Evolutionary conservation across 1,140 invertebrate species (phyloP), one percentile per base, ranked within the genome.

Genomic region (Zaprionus gabonicus): DNA sequence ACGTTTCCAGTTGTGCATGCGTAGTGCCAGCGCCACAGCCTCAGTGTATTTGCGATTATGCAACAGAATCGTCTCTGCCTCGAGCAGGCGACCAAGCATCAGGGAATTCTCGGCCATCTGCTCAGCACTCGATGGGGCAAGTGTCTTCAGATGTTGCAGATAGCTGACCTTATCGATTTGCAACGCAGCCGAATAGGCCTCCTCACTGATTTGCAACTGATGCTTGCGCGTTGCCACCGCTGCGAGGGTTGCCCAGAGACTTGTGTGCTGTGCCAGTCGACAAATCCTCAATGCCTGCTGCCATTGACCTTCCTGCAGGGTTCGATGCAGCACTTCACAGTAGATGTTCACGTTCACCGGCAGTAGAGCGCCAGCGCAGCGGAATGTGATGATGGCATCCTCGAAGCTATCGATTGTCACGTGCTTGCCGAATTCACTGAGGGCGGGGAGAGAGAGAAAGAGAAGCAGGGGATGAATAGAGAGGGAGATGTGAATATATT

Each of bases 101-200:
- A 98, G 91, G 0, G 96, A 95, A 93, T 97, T 96, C 92, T 97
- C 96, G n/a, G 97, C 97, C 87, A 95, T 94, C 85, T 96, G 95
- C 60, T 96, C 94, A 7, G 94, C 92, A 90, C 94, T 94, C 9
- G 86, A 83, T 20, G 93, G 94, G 17, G 94, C 82, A 38, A 95
- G 81, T 73, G 92, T 93, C 94, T 97, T 97, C 46, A 98, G 96
- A 74, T 97, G 95, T 85, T 96, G 95, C 55, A 98, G 95, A 91
- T 97, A 98, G 80, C 96, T 94, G 0, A 99, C 98, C 94, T 98
- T 98, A 83, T 99, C 98, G 56, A 95, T 95, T 94, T 97, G 96
- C 74, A 96, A 94, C 34, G 98, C 96, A n/a, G 97, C 97, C 27
- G 97, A 96, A 93, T 98, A 99, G 25, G 97, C 96, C 91, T 98